Evolutionary conservation across 2,888 invertebrate genomes (phyloP).

Genomic region (Scrobipalpa atriplicella): DNA sequence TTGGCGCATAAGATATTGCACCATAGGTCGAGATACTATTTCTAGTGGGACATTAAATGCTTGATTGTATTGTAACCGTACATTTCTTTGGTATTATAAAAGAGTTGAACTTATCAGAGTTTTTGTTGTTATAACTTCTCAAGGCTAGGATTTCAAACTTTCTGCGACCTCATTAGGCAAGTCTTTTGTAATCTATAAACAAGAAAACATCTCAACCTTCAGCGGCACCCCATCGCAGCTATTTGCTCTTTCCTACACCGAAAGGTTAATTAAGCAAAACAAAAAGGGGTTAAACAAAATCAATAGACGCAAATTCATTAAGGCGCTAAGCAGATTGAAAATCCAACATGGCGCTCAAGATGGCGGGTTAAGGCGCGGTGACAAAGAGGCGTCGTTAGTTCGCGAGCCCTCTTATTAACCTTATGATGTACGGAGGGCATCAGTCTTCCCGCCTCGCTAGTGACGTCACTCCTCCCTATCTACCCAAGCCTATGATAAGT

Average conservation of each 20-base stretch:
- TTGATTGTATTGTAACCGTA: too few relatives aligned
- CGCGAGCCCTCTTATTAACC: slow-evolving; percentile 83
- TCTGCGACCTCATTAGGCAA: slow-evolving; percentile 9
- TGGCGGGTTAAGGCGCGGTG: slow-evolving; percentile 79
- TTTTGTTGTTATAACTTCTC: neutral
- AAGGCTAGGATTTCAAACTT: neutral
- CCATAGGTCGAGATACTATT: too few relatives aligned
- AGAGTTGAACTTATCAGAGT: neutral
- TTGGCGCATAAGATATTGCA: too few relatives aligned
- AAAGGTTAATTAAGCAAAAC: slow-evolving; percentile 83
- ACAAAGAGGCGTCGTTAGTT: slow-evolving; percentile 83
- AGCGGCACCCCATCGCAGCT: slow-evolving; percentile 58
- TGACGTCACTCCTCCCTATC: slow-evolving; percentile 52
- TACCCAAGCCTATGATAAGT: slow-evolving; percentile 30
- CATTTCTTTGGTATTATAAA: neutral
- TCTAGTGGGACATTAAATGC: too few relatives aligned
- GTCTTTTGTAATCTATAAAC: slow-evolving; percentile 26
- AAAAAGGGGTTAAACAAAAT: slow-evolving; percentile 83
- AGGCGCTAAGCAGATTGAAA: slow-evolving; percentile 79
- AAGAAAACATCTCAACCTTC: slow-evolving; percentile 41
- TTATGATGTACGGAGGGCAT: slow-evolving; percentile 81
- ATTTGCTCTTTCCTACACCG: slow-evolving; percentile 58
- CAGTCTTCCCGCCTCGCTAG: slow-evolving; percentile 55
- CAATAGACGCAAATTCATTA: slow-evolving; percentile 83
- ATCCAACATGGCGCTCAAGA: slow-evolving; percentile 75